Evolutionary conservation across 2,113 vertebrate genomes (phyloP).

Genomic region (Numida meleagris): DNA sequence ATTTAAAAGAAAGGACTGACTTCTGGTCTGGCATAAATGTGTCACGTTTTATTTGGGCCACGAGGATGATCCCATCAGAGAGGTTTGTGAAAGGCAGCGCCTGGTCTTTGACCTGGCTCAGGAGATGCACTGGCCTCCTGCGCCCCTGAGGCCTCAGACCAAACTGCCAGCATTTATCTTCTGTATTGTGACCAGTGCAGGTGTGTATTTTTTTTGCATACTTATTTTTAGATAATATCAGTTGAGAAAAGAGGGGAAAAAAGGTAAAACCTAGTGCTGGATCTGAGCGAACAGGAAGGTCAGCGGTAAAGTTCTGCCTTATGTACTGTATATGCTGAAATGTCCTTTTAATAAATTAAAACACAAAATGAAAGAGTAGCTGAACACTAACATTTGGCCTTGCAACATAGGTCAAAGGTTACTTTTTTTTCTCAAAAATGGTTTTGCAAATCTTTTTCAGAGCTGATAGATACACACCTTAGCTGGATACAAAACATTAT

Average conservation of each 20-base stretch:
- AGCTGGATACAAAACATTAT: conserved; percentile 91
- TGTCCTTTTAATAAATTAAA: conserved; percentile 47
- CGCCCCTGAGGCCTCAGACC: conserved; percentile 11
- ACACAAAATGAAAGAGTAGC: conserved; percentile 20
- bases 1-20: neutral
- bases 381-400: conserved; percentile 55
- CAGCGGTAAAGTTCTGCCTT: conserved; percentile 4
- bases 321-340: conserved; percentile 54
- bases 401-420: conserved; percentile 71
- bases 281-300: conserved; percentile 26
- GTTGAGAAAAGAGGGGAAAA: neutral
- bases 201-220: neutral
- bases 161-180: neutral
- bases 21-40: neutral
- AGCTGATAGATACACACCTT: conserved; percentile 90
- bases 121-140: neutral
- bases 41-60: neutral
- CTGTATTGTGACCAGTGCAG: neutral
- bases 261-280: neutral
- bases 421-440: conserved; percentile 84
- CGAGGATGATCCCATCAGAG: neutral
- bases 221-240: neutral
- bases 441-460: conserved; percentile 89
- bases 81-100: conserved; percentile 15
- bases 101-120: neutral